Conservation (phyloP, 1,140 invertebrate species). For the Solen grandis region DNA sequence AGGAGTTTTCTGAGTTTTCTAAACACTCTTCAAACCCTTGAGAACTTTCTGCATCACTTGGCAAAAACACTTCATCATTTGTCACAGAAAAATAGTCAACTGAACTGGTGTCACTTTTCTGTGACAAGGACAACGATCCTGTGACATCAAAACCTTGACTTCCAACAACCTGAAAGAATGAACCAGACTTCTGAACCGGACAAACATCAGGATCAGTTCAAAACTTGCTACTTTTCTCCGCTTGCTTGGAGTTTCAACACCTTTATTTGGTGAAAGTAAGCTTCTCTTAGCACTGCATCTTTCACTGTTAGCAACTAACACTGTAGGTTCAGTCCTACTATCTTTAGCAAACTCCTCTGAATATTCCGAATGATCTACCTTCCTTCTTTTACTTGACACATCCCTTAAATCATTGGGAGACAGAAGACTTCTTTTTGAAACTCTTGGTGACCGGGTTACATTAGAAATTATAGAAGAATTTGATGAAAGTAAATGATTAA, state of each 20-base stretch:
- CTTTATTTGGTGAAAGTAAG: constrained; percentile 18
- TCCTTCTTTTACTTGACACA: neutral
- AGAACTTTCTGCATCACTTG: neutral
- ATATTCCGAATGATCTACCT: neutral
- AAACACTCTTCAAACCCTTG: too few species aligned
- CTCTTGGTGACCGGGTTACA: too few species aligned
- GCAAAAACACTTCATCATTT: constrained; percentile 67
- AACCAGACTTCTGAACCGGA: too few species aligned
- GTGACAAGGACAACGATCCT: constrained; percentile 39
- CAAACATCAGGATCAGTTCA: neutral
- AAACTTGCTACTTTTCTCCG: neutral
- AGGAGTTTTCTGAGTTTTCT: too few species aligned
- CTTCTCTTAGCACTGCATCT: constrained; percentile 17
- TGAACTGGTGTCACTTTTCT: constrained; percentile 39
- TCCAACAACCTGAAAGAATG: neutral
- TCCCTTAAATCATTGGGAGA: neutral
- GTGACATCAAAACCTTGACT: constrained; percentile 52
- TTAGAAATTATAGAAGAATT: too few species aligned
- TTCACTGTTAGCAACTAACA: neutral
- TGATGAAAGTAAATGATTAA: too few species aligned
- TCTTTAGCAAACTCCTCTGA: neutral
- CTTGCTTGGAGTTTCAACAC: constrained; percentile 46
- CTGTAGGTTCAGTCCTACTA: neutral
- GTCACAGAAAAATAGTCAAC: constrained; percentile 60
- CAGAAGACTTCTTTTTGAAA: too few species aligned